These are phyloP conservation scores for Eudemis profundana DNA, from an alignment of 2,888 invertebrate genomes.

Conservation along the genomic window DNA sequence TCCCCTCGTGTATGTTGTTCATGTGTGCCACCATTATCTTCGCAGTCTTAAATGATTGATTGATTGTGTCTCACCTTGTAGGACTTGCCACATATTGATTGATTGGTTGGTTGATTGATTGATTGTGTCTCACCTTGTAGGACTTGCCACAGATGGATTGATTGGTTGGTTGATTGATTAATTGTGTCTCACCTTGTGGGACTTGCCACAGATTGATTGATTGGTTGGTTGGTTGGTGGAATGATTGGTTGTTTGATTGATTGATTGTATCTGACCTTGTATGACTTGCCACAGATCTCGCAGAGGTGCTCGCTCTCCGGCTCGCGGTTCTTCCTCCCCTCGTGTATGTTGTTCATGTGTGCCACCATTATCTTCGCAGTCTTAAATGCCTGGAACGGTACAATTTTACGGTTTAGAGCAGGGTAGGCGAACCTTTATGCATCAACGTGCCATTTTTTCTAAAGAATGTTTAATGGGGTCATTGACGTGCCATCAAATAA, in stretches of 20 bases:
- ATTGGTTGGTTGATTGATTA: no score
- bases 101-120: no score
- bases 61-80: slow-evolving; percentile 3
- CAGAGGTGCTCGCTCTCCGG: slow-evolving; percentile 73
- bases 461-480: no score
- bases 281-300: slow-evolving; percentile 78
- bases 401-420: no score
- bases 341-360: slow-evolving; percentile 77
- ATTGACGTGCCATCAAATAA: no score
- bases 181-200: not conserved
- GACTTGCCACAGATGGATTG: no score
- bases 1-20: slow-evolving; percentile 75
- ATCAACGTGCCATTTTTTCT: no score
- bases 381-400: slow-evolving; percentile 72
- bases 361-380: slow-evolving; percentile 80
- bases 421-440: no score
- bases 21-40: slow-evolving; percentile 80
- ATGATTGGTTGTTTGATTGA: not conserved
- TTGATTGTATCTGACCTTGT: slow-evolving; percentile 62
- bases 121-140: not conserved
- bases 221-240: no score
- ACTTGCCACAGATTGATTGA: no score
- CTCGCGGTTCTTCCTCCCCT: slow-evolving; percentile 64
- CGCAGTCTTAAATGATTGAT: slow-evolving; percentile 78
- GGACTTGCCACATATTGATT: no score